Conservation (phyloP, 2,888 invertebrate species). For the Lasiommata megera region DNA sequence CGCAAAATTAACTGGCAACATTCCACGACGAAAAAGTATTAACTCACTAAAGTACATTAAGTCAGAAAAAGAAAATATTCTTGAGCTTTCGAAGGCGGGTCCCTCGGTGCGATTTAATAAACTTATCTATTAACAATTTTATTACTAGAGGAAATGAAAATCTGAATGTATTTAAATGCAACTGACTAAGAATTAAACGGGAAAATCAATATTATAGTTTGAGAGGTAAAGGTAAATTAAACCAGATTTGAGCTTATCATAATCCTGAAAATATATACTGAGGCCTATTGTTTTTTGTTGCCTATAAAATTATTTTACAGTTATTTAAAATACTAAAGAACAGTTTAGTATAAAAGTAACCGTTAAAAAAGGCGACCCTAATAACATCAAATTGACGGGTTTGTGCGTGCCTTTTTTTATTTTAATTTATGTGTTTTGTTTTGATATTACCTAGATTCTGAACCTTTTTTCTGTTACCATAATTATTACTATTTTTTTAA, state of each 20-base stretch:
- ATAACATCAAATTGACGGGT: too few relatives aligned
- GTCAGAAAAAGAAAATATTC: conserved; percentile 33
- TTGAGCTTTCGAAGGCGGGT: conserved; percentile 21
- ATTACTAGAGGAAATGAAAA: conserved; percentile 65
- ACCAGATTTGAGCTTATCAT: background rate
- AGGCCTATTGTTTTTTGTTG: too few relatives aligned
- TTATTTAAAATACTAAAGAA: too few relatives aligned
- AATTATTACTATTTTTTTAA: too few relatives aligned
- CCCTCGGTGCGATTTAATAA: conserved; percentile 44
- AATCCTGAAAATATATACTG: too few relatives aligned
- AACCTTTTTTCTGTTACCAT: too few relatives aligned
- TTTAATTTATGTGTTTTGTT: too few relatives aligned
- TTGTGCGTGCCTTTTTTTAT: too few relatives aligned
- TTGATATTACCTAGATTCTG: too few relatives aligned
- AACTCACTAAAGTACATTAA: conserved; percentile 29
- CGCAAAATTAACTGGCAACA: conserved; percentile 29
- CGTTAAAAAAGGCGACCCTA: too few relatives aligned
- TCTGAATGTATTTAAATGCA: conserved; percentile 63
- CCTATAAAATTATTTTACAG: too few relatives aligned
- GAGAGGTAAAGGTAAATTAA: background rate
- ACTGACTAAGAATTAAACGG: conserved; percentile 52
- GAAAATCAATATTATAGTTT: conserved; percentile 46
- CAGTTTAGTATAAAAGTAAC: too few relatives aligned
- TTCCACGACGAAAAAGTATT: conserved; percentile 26
- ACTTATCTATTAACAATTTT: conserved; percentile 57